Base-by-base conservation (phyloP, 2,113 vertebrate genomes). In the Psophia crepitans region DNA sequence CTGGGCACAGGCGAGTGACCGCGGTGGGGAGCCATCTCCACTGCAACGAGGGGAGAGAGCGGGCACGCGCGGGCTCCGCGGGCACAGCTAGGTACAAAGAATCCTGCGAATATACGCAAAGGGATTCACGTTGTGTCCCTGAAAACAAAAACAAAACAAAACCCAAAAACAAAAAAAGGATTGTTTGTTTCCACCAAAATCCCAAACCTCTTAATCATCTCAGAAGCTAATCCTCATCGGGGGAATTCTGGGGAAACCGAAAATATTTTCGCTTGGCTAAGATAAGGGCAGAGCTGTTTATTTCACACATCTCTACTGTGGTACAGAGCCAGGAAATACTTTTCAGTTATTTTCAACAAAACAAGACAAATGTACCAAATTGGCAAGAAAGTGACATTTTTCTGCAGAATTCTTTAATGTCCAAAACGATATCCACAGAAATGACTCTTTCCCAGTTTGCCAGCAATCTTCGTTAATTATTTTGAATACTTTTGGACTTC, bases 181-280 rank as follows among this genome's bases (percentile, higher is more conserved):
- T 39, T 63, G 63, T 49, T 95, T 95, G 73, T 74, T 84, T 94
- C 54, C 74, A 96, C 70, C 75, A 83, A 58, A 91, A 89, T 76
- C 91, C 87, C 30, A 63, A 93, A 80, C 32, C 26, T 90, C 86
- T 97, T 95, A 63, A 96, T 96, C 96, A 95, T 92, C 93, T 13
- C 39, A 89, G 89, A 68, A 94, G 80, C 65, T 94, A 93, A 97
- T 87, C 88, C 92, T 61, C 69, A 46, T 48, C 93, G n/a, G 60
- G 95, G 96, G 96, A 97, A 93, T 93, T 93, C 80, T 95, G 94
- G 94, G 86, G 96, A 94, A 96, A 93, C 89, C 77, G 90, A 64
- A 97, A 97, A 95, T 96, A 94, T 93, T 84, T 94, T n/a, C 20
- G 11, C 90, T 95, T 96, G 94, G 94, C 93, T 77, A 57, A 90